Evolutionary conservation across 2,888 invertebrate genomes (phyloP), one percentile per base, ranked within the genome.

Genomic region (Harpalus rubripes): DNA sequence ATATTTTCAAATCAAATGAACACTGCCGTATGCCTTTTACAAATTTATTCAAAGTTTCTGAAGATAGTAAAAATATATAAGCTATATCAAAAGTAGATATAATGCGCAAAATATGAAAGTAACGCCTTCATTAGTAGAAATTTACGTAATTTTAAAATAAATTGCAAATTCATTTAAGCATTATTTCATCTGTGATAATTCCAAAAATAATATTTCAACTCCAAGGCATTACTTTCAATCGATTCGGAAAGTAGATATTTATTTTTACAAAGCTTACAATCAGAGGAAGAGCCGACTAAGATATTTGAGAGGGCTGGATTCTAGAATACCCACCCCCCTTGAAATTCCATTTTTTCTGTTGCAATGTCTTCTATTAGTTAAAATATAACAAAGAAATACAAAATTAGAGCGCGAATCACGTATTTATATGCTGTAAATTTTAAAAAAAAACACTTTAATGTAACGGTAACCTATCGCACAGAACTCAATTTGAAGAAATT

Each of bases 1-100:
- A 74, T 74, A 74, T 74, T 74, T 72, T 74, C 8, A 61, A 63
- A 41, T n/a, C 12, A 44, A 74, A 81, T 32, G 26, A 56, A 63
- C 84, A 84, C 84, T 84, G 84, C 84, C 84, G 44, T 65, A 84
- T 84, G 78, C 84, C 84, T 84, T 84, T 61, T 63, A 72, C 7
- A 16, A 26, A 44, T 52, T 41, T 65, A 61, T 80, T 80, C 63
- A 32, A 80, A 22, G 18, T 79, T 44, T 81, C 81, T 81, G 81
- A 81, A 81, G 81, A 81, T 81, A 81, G 81, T 81, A 39, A 63
- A 81, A 81, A 65, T 81, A 65, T 81, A 81, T 81, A 81, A 56
- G 32, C 58, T 78, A 56, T 32, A 78, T 58, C 15, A 78, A 78
- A 76, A 59, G 26, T 22, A 22, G 16, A n/a, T n/a, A 32, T 56